Percentiles rank a stretch among this genome's conserved stretches.
Conservation (phyloP, 1,140 invertebrate genomes). For the Drosophila willistoni region DNA sequence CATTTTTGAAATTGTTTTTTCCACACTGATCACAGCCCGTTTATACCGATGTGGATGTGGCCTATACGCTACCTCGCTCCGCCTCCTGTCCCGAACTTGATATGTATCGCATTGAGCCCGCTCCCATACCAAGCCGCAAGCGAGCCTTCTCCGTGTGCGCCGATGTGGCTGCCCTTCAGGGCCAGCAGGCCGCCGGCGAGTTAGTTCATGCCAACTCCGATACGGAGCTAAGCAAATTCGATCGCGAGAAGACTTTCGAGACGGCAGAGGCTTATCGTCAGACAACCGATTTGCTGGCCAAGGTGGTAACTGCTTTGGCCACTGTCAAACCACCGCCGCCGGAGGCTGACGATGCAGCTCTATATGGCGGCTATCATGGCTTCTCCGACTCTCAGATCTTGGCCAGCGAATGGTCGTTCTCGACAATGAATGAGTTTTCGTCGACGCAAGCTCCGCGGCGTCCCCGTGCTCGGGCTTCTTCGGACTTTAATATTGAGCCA, state of each 20-base stretch:
- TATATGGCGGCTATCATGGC: slow-evolving; percentile 85
- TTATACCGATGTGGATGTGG: slow-evolving; percentile 71
- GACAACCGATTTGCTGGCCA: slow-evolving; percentile 88
- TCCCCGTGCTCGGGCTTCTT: slow-evolving; percentile 84
- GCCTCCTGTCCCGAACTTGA: slow-evolving; percentile 86
- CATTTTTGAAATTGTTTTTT: neutral
- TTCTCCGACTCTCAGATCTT: slow-evolving; percentile 88
- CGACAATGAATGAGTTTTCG: slow-evolving; percentile 82
- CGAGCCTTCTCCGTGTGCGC: slow-evolving; percentile 87
- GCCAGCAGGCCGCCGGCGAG: slow-evolving; percentile 28
- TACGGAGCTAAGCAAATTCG: slow-evolving; percentile 89
- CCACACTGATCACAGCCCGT: slow-evolving; percentile 62
- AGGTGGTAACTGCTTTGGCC: slow-evolving; percentile 89
- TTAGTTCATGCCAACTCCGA: slow-evolving; percentile 86
- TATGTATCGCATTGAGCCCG: slow-evolving; percentile 83
- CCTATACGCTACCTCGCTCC: slow-evolving; percentile 76
- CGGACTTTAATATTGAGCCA: slow-evolving; percentile 71
- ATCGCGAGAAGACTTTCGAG: slow-evolving; percentile 89
- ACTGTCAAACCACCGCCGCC: slow-evolving; percentile 85
- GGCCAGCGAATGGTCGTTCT: slow-evolving; percentile 86
- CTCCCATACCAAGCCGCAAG: slow-evolving; percentile 84
- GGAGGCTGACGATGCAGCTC: slow-evolving; percentile 72
- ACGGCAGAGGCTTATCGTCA: slow-evolving; percentile 86
- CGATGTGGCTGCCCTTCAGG: slow-evolving; percentile 45
- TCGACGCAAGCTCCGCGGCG: slow-evolving; percentile 62